Percentiles rank a stretch among this genome's conserved stretches.
Evolutionary conservation across 2,797 vertebrate genomes (phyloP).

Genomic region (Fundulus diaphanus): DNA sequence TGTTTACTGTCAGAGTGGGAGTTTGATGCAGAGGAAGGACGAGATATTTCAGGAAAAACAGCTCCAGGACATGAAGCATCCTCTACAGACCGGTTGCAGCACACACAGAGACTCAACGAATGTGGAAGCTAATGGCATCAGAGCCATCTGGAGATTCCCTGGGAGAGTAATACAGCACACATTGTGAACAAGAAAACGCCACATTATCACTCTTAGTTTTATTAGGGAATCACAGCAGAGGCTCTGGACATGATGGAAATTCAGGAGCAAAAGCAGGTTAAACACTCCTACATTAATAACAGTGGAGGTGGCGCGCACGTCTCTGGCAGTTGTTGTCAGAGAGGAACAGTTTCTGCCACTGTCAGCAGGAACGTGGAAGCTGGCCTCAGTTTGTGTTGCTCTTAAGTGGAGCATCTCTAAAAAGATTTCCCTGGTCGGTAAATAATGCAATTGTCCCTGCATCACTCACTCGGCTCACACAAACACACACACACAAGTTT

Average conservation of each 20-base stretch:
- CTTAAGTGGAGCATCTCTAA: slow-evolving; percentile 72
- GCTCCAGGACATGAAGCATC: slow-evolving; percentile 53
- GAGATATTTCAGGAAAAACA: slow-evolving; percentile 42
- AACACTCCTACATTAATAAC: slow-evolving; percentile 34
- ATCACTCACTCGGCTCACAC: slow-evolving; percentile 46
- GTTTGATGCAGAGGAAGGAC: slow-evolving; percentile 32
- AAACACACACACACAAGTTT: slow-evolving; percentile 2
- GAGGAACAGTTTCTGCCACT: slow-evolving; percentile 31
- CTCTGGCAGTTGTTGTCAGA: slow-evolving; percentile 36
- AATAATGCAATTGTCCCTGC: slow-evolving; percentile 69
- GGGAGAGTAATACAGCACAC: slow-evolving; percentile 10
- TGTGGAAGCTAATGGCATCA: slow-evolving; percentile 47
- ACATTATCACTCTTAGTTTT: slow-evolving; percentile 28
- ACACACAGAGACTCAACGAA: slow-evolving; percentile 24
- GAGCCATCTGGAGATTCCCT: slow-evolving; percentile 54
- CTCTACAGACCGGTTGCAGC: slow-evolving; percentile 37
- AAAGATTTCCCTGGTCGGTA: slow-evolving; percentile 72
- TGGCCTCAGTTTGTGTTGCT: slow-evolving; percentile 25
- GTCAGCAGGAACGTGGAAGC: slow-evolving; percentile 36
- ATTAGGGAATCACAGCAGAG: slow-evolving; percentile 1
- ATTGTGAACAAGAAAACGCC: not conserved
- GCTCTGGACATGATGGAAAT: slow-evolving; percentile 4
- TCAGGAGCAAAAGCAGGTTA: not conserved
- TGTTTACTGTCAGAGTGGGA: slow-evolving; percentile 47
- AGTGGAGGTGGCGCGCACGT: not conserved